These are phyloP conservation scores for Xestia ashworthii DNA, from an alignment of 2,888 invertebrate genomes.

Conservation along the genomic window DNA sequence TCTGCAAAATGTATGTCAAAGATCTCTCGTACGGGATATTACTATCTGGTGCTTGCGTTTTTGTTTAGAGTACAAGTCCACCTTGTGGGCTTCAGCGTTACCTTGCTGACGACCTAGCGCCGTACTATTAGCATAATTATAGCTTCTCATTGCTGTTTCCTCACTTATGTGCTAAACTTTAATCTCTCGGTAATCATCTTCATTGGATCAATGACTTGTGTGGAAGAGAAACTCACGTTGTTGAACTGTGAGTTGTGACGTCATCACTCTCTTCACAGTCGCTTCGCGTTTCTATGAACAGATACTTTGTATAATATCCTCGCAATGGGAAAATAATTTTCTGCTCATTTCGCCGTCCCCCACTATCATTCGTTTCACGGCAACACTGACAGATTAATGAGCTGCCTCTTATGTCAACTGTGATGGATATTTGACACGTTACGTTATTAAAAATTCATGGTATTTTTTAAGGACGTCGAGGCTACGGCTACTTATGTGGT, in stretches of 20 bases:
- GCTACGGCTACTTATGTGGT: not conserved
- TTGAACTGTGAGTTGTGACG: slow-evolving; percentile 20
- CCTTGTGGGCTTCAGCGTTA: slow-evolving; percentile 46
- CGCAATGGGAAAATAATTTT: slow-evolving; percentile 12
- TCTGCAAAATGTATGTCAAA: slow-evolving; percentile 1
- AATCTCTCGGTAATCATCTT: slow-evolving; percentile 1
- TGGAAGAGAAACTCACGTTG: slow-evolving; percentile 15
- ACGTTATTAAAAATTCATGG: not conserved
- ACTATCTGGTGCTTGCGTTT: not conserved
- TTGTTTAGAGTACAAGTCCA: slow-evolving; percentile 30
- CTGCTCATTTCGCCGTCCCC: not conserved
- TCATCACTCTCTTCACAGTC: slow-evolving; percentile 8
- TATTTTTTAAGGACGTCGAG: slow-evolving; percentile 3
- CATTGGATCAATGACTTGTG: slow-evolving; percentile 13
- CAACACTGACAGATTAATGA: not conserved
- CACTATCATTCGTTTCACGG: not conserved
- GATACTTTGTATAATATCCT: slow-evolving; percentile 5
- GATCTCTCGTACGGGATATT: not conserved
- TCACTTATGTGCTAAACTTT: slow-evolving; percentile 4
- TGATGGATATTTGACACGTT: not conserved
- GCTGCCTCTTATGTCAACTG: not conserved
- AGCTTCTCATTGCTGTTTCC: slow-evolving; percentile 26
- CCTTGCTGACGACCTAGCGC: slow-evolving; percentile 47
- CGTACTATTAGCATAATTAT: slow-evolving; percentile 33
- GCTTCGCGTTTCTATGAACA: slow-evolving; percentile 11